Evolutionary conservation across 37 sponge, comb jelly and placozoan genomes (phyloP).

Genomic region (Halichondria panicea): DNA sequence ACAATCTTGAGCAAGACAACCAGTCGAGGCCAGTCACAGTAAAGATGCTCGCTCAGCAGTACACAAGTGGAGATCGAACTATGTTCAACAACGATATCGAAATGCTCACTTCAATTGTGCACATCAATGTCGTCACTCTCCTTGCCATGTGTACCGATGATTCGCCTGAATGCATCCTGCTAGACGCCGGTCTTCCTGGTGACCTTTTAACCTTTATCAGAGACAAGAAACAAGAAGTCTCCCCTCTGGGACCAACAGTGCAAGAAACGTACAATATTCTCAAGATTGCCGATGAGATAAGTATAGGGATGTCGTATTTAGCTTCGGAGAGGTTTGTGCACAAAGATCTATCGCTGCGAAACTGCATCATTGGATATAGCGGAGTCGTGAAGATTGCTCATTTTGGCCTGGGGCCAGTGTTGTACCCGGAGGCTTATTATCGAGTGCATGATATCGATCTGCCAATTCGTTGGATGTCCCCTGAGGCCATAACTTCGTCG

Average conservation of each 20-base stretch:
- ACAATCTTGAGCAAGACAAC: not conserved
- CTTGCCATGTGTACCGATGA: slow-evolving; percentile 61
- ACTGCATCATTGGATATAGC: slow-evolving; percentile 59
- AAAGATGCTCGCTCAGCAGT: slow-evolving; percentile 43
- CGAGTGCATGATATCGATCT: slow-evolving; percentile 1
- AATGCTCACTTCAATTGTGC: slow-evolving; percentile 43
- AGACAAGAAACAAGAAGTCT: slow-evolving; percentile 3
- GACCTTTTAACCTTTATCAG: slow-evolving; percentile 57
- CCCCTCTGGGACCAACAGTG: not conserved
- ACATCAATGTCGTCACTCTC: slow-evolving; percentile 64
- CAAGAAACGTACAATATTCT: slow-evolving; percentile 19
- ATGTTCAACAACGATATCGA: slow-evolving; percentile 46
- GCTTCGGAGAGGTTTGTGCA: slow-evolving; percentile 42
- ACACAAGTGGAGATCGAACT: not conserved
- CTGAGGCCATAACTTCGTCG: slow-evolving; percentile 41
- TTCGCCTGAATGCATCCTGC: slow-evolving; percentile 55
- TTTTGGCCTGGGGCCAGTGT: slow-evolving; percentile 46
- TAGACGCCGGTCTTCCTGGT: slow-evolving; percentile 57
- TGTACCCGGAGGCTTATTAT: slow-evolving; percentile 70
- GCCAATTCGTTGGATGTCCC: slow-evolving; percentile 76
- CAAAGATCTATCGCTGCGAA: slow-evolving; percentile 63
- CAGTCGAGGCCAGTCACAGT: slow-evolving; percentile 47
- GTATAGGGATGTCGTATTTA: slow-evolving; percentile 71
- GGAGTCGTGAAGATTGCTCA: slow-evolving; percentile 63
- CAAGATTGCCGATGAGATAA: slow-evolving; percentile 58